phyloP scores from a whole-genome alignment of 2,888 invertebrate species.

The Tethea ocularis region DNA sequence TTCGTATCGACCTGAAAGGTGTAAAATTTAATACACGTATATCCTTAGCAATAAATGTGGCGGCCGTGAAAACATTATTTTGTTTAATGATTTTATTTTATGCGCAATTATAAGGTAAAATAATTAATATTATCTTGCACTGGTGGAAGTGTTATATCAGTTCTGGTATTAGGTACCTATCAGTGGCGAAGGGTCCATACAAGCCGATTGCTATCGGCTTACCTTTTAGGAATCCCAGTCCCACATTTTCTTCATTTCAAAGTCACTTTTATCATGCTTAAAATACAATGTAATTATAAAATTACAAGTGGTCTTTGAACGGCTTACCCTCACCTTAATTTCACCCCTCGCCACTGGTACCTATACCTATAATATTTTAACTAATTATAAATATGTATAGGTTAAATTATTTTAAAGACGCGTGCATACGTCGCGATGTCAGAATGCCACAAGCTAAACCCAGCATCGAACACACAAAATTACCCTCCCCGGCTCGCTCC shows the following conservation, averaged over 20 bases:
- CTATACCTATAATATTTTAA: too few relatives aligned
- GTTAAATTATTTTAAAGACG: constrained; percentile 17
- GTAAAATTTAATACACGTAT: constrained; percentile 61
- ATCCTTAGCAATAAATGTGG: constrained; percentile 58
- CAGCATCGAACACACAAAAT: constrained; percentile 62
- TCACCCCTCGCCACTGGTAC: too few relatives aligned
- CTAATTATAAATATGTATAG: not conserved
- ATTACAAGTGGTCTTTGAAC: too few relatives aligned
- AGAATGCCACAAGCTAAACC: constrained; percentile 53
- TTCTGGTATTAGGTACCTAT: not conserved
- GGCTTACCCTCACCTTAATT: too few relatives aligned
- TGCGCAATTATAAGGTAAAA: constrained; percentile 17
- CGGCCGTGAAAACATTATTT: constrained; percentile 33
- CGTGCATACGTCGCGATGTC: constrained; percentile 45
- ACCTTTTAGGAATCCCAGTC: too few relatives aligned
- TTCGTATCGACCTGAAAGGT: constrained; percentile 57
- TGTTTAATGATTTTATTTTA: constrained; percentile 16
- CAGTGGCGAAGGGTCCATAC: too few relatives aligned
- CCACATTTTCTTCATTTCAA: too few relatives aligned
- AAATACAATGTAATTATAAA: too few relatives aligned
- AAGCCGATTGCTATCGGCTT: too few relatives aligned
- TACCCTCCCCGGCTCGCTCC: constrained; percentile 64
- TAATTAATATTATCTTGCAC: constrained; percentile 16
- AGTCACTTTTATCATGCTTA: too few relatives aligned
- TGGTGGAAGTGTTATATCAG: not conserved